Evolutionary conservation across 2,888 invertebrate genomes (phyloP).

Genomic region (Meloe dianella): DNA sequence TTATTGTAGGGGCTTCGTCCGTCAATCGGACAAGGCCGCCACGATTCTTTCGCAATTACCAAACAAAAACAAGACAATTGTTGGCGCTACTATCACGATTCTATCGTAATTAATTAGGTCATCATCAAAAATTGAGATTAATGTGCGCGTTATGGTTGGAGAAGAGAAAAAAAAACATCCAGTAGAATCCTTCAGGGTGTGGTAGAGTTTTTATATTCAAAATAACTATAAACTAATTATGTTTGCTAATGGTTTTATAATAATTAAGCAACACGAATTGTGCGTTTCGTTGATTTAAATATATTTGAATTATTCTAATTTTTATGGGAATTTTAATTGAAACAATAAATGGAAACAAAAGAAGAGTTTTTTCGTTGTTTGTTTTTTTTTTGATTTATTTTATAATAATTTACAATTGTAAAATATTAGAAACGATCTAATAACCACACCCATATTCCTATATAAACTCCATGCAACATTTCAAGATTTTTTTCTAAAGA

Average conservation of each 20-base stretch:
- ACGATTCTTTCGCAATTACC: background rate
- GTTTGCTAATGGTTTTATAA: background rate
- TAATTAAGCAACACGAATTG: constrained; percentile 3
- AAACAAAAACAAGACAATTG: background rate
- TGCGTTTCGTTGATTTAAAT: constrained; percentile 1
- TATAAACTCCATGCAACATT: constrained; percentile 5
- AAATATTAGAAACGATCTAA: constrained; percentile 6
- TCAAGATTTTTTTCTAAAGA: constrained; percentile 10
- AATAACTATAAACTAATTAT: background rate
- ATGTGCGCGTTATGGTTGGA: background rate
- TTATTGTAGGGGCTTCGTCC: background rate
- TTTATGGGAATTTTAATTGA: background rate
- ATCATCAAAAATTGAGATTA: background rate
- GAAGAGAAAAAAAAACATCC: background rate
- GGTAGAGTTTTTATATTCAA: background rate
- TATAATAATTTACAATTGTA: constrained; percentile 9
- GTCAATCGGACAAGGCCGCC: constrained; percentile 9
- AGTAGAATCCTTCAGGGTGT: background rate
- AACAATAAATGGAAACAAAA: background rate
- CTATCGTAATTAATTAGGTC: background rate
- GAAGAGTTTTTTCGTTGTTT: background rate
- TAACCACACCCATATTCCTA: constrained; percentile 7
- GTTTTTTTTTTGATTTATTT: background rate
- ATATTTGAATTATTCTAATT: background rate
- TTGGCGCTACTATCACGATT: constrained; percentile 6